Conservation (phyloP, 2,797 vertebrate species). For the Gallinago nigripennis region DNA sequence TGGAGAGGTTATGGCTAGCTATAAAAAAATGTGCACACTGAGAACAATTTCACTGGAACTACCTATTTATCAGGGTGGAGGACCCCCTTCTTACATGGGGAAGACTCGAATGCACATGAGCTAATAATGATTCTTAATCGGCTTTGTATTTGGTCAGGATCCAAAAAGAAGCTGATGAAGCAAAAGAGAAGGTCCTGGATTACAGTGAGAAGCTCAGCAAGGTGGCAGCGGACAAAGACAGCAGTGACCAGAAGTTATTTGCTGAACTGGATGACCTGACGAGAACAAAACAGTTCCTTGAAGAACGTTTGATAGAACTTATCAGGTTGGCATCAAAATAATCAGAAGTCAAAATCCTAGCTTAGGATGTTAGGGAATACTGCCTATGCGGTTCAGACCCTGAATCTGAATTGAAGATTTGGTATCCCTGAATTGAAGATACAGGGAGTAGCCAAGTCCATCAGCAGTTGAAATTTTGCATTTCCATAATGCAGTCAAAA, state of each 20-base stretch:
- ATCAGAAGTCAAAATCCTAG: background rate
- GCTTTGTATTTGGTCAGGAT: conserved; percentile 72
- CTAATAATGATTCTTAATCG: background rate
- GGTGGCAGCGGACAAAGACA: conserved; percentile 76
- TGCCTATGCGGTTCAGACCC: background rate
- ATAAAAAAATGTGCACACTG: background rate
- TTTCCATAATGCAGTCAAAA: background rate
- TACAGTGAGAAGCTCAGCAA: conserved; percentile 78
- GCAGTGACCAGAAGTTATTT: conserved; percentile 78
- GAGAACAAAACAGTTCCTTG: conserved; percentile 88
- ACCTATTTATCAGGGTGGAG: background rate
- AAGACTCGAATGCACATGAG: background rate
- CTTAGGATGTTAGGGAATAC: background rate
- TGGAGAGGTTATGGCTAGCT: background rate
- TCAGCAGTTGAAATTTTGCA: background rate
- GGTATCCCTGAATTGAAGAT: background rate
- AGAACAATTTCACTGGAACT: background rate
- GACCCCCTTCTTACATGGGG: background rate
- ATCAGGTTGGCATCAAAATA: conserved; percentile 80
- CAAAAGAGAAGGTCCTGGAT: conserved; percentile 76
- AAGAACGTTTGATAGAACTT: conserved; percentile 94
- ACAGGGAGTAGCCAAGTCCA: background rate
- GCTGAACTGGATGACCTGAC: conserved; percentile 92
- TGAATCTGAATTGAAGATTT: background rate
- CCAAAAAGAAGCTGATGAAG: conserved; percentile 78